Base-by-base conservation (phyloP, 2,113 vertebrate species). In the Monarcha castaneiventris region DNA sequence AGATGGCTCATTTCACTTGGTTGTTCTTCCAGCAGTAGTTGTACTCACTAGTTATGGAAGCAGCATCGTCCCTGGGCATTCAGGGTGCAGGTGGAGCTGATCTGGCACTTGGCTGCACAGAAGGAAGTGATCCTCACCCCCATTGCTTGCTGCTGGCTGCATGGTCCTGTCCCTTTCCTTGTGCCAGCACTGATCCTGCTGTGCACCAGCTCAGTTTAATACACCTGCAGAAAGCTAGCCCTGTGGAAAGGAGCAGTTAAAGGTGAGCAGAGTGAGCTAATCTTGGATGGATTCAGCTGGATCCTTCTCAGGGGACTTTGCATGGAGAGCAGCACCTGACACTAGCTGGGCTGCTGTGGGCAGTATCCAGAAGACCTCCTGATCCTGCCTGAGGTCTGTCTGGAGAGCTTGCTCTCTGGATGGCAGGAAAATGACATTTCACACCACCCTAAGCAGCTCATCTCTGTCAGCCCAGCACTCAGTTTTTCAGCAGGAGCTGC, bases 331-430 rank as follows among this genome's bases (percentile, higher is more conserved):
- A 56, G 61, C 73, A 16, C 22, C 55, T 66, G 52, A 23, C 29
- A 20, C 21, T 69, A 12, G 48, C 39, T 11, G 27, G 21, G 14
- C 61, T 71, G 3, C 1, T 43, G 11, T 0, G 0, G 46, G n/a
- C 49, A 68, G 33, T 1, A 0, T 86, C 58, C 23, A 10, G 0
- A 84, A 78, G 17, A 68, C 23, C 6, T 86, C 2, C 1, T 9
- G 4, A 7, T 84, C 20, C n/a, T 90, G 21, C n/a, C 29, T 66
- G 39, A 22, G 6, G 9, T 54, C 78, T 58, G 7, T 54, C 46
- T 66, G 44, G 41, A 63, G 58, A 79, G 29, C 37, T 90, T 73
- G 6, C 18, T 69, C 18, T 69, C 48, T 55, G 52, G 10, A 5
- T 63, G 35, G 25, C 33, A 55, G 59, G 51, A 81, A 89, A 55